These are phyloP conservation scores for Xiphophorus maculatus DNA, from an alignment of 2,113 vertebrate species.

Conservation along the genomic window DNA sequence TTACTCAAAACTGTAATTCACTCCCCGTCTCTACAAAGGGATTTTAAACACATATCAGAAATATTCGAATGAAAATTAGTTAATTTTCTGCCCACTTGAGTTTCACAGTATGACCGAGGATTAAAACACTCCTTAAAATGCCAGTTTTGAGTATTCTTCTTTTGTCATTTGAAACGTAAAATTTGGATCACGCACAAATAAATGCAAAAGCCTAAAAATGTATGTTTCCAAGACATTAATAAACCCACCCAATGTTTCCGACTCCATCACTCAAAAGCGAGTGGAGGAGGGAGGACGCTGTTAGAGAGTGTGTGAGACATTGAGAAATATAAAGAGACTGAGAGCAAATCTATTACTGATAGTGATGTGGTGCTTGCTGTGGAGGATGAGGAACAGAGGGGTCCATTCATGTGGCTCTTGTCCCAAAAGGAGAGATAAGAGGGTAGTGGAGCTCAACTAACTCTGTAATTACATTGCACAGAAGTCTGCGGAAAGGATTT, in stretches of 20 bases:
- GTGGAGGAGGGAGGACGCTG: not conserved
- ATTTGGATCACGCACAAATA: not conserved
- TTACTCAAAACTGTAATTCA: not conserved
- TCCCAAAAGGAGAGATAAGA: slow-evolving; percentile 72
- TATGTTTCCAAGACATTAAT: slow-evolving; percentile 17
- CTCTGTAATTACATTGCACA: slow-evolving; percentile 70
- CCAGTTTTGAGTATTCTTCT: not conserved
- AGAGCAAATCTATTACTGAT: slow-evolving; percentile 65
- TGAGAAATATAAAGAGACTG: slow-evolving; percentile 30
- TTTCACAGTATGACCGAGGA: too few species aligned
- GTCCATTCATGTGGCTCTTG: slow-evolving; percentile 66
- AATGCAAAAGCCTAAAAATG: slow-evolving; percentile 12
- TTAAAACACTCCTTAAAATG: not conserved
- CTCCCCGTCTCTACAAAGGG: not conserved
- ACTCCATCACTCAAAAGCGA: slow-evolving; percentile 7
- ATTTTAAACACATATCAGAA: not conserved
- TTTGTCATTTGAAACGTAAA: not conserved
- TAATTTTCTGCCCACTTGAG: not conserved
- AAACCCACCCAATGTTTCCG: slow-evolving; percentile 10
- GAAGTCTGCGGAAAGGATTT: slow-evolving; percentile 20
- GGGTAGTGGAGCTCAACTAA: slow-evolving; percentile 57
- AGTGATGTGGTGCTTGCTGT: slow-evolving; percentile 56
- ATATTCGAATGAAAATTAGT: not conserved
- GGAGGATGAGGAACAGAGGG: slow-evolving; percentile 58
- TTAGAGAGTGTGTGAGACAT: slow-evolving; percentile 14